These are phyloP conservation scores for Sisyra terminalis DNA, from an alignment of 2,888 invertebrate genomes.

Conservation along the genomic window DNA sequence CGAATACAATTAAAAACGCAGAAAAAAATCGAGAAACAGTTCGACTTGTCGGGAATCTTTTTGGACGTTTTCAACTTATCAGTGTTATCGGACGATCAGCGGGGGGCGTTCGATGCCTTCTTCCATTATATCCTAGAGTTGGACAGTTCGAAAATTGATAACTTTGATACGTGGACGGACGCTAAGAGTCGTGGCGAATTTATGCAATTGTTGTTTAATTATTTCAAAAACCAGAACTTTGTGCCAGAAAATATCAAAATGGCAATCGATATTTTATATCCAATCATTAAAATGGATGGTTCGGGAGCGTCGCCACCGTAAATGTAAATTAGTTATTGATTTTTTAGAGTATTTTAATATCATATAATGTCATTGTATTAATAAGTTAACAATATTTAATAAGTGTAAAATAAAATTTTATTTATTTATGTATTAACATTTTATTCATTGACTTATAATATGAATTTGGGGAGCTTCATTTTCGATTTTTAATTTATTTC, in stretches of 20 bases:
- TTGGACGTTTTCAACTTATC: slow-evolving; percentile 13
- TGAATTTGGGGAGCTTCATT: too few relatives aligned
- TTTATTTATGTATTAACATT: too few relatives aligned
- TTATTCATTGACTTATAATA: too few relatives aligned
- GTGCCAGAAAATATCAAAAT: slow-evolving; percentile 11
- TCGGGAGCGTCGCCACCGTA: slow-evolving; percentile 9
- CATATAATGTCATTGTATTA: too few relatives aligned
- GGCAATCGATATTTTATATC: slow-evolving; percentile 9
- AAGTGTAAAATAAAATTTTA: too few relatives aligned
- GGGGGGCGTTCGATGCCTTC: slow-evolving; percentile 13
- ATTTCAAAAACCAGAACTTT: slow-evolving; percentile 8
- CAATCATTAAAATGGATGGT: slow-evolving; percentile 11
- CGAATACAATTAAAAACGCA: neutral
- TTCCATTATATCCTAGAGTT: slow-evolving; percentile 11
- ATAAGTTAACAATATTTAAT: too few relatives aligned
- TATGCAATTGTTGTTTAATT: slow-evolving; percentile 12
- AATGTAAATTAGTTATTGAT: too few relatives aligned
- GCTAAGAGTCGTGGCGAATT: slow-evolving; percentile 13
- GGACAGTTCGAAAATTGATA: slow-evolving; percentile 3
- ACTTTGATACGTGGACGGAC: slow-evolving; percentile 12
- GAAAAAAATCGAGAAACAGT: slow-evolving; percentile 14
- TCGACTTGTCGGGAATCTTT: slow-evolving; percentile 14
- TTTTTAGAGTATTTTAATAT: too few relatives aligned
- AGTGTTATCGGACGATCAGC: slow-evolving; percentile 10
- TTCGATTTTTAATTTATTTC: too few relatives aligned